phyloP scores from a whole-genome alignment of 2,113 vertebrate genomes.

The Myiopsitta monachus region DNA sequence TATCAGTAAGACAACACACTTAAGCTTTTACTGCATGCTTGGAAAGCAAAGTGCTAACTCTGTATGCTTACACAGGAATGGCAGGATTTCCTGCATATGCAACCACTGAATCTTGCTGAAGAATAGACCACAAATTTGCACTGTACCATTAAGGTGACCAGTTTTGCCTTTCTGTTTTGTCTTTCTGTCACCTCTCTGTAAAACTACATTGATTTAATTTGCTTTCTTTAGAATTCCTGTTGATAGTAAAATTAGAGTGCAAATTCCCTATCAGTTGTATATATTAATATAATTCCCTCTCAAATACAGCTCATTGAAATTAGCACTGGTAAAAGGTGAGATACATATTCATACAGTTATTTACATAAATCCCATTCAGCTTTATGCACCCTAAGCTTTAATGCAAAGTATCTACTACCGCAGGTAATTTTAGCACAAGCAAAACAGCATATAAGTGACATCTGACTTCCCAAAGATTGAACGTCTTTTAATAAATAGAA shows the following conservation, averaged over 20 bases:
- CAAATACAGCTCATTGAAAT: constrained; percentile 39
- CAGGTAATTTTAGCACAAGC: constrained; percentile 36
- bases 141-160: not conserved
- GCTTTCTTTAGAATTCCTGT: constrained; percentile 38
- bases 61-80: not conserved
- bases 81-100: not conserved
- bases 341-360: constrained; percentile 60
- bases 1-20: not conserved
- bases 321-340: constrained; percentile 26
- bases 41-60: not conserved
- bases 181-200: not conserved
- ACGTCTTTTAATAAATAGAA: not conserved
- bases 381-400: constrained; percentile 39
- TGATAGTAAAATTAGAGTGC: constrained; percentile 49
- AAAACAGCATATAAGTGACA: not conserved
- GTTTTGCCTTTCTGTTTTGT: not conserved
- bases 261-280: constrained; percentile 45
- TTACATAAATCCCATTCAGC: constrained; percentile 61
- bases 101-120: not conserved
- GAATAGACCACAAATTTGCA: not conserved
- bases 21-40: not conserved
- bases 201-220: constrained; percentile 7
- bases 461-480: not conserved
- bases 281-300: constrained; percentile 49
- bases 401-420: not conserved